Evolutionary conservation across 2,113 vertebrate species (phyloP).

Genomic region (Rhombomys opimus): DNA sequence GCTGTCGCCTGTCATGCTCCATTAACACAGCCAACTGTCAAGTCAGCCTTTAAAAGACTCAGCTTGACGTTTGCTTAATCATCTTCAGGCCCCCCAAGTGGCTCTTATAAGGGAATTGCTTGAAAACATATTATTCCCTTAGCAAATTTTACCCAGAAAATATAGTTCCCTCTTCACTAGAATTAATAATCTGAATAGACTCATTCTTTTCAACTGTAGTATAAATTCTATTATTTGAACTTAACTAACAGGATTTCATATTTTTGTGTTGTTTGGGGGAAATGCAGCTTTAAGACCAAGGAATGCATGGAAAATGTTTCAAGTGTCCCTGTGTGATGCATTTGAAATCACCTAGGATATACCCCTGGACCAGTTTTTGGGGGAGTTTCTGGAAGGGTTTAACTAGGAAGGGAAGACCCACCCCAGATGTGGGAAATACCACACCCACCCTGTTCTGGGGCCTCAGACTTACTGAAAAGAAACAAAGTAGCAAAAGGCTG

Average conservation of each 20-base stretch:
- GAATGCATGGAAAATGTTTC: not conserved
- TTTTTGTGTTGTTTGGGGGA: constrained; percentile 22
- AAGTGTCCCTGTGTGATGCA: not conserved
- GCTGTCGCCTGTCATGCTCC: constrained; percentile 64
- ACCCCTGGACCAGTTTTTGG: not conserved
- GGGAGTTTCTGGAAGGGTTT: not conserved
- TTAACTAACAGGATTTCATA: constrained; percentile 22
- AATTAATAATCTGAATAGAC: constrained; percentile 29
- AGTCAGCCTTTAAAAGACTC: constrained; percentile 56
- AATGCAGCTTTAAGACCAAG: not conserved
- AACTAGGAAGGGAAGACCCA: not conserved
- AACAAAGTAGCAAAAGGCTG: no score
- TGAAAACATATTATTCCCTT: constrained; percentile 53
- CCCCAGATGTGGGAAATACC: not conserved
- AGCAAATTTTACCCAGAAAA: constrained; percentile 22
- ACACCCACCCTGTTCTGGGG: not conserved
- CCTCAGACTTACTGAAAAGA: not conserved
- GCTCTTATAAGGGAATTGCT: constrained; percentile 36
- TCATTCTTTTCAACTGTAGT: constrained; percentile 29
- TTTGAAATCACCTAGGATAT: not conserved
- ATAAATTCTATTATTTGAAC: constrained; percentile 37
- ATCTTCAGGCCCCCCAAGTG: constrained; percentile 66
- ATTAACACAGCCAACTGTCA: constrained; percentile 75
- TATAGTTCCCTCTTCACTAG: constrained; percentile 39
- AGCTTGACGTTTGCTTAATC: constrained; percentile 59